Evolutionary conservation across 2,888 invertebrate genomes (phyloP).

Genomic region (Aquatica leii): DNA sequence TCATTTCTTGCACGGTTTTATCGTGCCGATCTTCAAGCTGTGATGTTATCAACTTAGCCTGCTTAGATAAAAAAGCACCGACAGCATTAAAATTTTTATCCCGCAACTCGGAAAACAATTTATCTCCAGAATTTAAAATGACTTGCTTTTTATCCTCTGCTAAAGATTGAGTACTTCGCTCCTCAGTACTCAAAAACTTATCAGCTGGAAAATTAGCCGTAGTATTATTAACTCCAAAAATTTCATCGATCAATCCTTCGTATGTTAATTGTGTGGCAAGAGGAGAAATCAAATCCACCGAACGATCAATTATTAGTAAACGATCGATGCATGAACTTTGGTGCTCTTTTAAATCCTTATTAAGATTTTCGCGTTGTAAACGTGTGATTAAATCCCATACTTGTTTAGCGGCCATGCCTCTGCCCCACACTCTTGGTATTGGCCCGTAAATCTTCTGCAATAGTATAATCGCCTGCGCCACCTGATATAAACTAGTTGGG

Average conservation of each 20-base stretch:
- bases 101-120: constrained; percentile 86
- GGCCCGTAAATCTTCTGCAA: constrained; percentile 90
- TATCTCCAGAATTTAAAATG: constrained; percentile 88
- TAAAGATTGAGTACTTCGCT: constrained; percentile 66
- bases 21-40: constrained; percentile 88
- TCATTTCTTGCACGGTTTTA: constrained; percentile 94
- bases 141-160: constrained; percentile 76
- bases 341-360: constrained; percentile 62
- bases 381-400: constrained; percentile 88
- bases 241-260: constrained; percentile 96
- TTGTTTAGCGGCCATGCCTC: constrained; percentile 86
- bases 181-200: constrained; percentile 77
- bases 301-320: constrained; percentile 88
- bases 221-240: constrained; percentile 84
- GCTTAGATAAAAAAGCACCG: constrained; percentile 83
- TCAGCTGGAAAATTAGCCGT: constrained; percentile 86
- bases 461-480: constrained; percentile 85
- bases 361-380: constrained; percentile 69
- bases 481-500: constrained; percentile 85
- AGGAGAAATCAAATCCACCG: constrained; percentile 90
- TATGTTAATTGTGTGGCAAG: constrained; percentile 95
- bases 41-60: constrained; percentile 85
- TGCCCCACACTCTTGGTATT: constrained; percentile 88
- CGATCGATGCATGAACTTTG: constrained; percentile 76
- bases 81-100: constrained; percentile 92